phyloP scores from a whole-genome alignment of 1,140 invertebrate genomes.

The Magallana gigas region DNA sequence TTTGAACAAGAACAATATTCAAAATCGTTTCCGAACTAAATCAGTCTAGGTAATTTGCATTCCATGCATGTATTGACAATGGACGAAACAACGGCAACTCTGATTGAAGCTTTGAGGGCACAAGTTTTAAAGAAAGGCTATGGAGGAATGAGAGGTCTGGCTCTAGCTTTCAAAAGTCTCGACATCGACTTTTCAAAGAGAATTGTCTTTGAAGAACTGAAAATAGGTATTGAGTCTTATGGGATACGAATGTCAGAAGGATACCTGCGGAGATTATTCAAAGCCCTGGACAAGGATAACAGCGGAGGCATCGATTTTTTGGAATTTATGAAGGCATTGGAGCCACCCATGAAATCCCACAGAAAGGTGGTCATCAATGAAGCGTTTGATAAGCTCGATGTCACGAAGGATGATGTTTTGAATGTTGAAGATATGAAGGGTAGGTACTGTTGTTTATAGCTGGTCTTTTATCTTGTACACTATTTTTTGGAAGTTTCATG shows the following conservation, averaged over 20 bases:
- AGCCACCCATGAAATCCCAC: slow-evolving; percentile 89
- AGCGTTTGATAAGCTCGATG: slow-evolving; percentile 92
- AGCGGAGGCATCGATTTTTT: slow-evolving; percentile 64
- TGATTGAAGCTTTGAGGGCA: slow-evolving; percentile 52
- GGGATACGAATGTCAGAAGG: slow-evolving; percentile 59
- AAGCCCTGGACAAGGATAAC: slow-evolving; percentile 64
- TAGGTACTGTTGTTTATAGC: not conserved
- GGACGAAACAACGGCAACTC: slow-evolving; percentile 35
- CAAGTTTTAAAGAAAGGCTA: slow-evolving; percentile 60
- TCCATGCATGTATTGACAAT: not conserved
- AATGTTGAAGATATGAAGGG: slow-evolving; percentile 89
- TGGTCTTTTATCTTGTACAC: too few relatives aligned
- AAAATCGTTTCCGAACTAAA: not conserved
- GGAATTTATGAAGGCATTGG: slow-evolving; percentile 64
- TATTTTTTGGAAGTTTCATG: too few relatives aligned
- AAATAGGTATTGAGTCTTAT: slow-evolving; percentile 57
- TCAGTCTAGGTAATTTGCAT: not conserved
- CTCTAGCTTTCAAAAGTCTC: slow-evolving; percentile 60
- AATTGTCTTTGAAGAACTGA: slow-evolving; percentile 61
- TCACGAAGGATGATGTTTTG: slow-evolving; percentile 89
- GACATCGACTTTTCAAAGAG: slow-evolving; percentile 68
- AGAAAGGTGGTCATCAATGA: slow-evolving; percentile 87
- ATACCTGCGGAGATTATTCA: slow-evolving; percentile 60
- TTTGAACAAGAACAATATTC: not conserved
- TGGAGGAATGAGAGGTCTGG: slow-evolving; percentile 62